These are phyloP conservation scores for Megalops atlanticus DNA, from an alignment of 2,113 vertebrate species.

Conservation along the genomic window DNA sequence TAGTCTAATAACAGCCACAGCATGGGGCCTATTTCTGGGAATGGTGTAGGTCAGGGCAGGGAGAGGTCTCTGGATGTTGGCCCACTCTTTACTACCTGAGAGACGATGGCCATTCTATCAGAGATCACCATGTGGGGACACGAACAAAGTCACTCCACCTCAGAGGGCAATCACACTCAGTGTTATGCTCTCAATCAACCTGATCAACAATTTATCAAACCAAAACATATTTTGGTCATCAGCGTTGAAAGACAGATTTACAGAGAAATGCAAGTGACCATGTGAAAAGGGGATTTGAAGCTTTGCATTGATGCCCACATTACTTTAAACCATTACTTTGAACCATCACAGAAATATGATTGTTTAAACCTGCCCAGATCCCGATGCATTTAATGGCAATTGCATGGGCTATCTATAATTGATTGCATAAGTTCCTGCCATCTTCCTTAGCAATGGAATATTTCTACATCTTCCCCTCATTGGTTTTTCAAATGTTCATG, in stretches of 20 bases:
- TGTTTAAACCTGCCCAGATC: too few species aligned
- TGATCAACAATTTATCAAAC: neutral
- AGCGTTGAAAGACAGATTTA: neutral
- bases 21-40: slow-evolving; percentile 80
- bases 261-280: too few species aligned
- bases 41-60: slow-evolving; percentile 79
- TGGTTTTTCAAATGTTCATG: too few species aligned
- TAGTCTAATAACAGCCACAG: slow-evolving; percentile 75
- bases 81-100: slow-evolving; percentile 44
- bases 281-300: too few species aligned
- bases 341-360: too few species aligned
- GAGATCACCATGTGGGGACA: slow-evolving; percentile 1
- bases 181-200: neutral
- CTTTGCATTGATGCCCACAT: too few species aligned
- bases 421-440: too few species aligned
- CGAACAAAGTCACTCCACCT: neutral
- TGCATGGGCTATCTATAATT: too few species aligned
- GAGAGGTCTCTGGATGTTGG: slow-evolving; percentile 58
- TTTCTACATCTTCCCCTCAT: too few species aligned
- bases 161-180: slow-evolving; percentile 10
- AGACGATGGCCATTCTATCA: slow-evolving; percentile 21
- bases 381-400: too few species aligned
- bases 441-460: too few species aligned
- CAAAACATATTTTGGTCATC: neutral
- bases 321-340: too few species aligned